Base-by-base conservation (phyloP, 2,888 invertebrate genomes). In the Napeogenes inachia region DNA sequence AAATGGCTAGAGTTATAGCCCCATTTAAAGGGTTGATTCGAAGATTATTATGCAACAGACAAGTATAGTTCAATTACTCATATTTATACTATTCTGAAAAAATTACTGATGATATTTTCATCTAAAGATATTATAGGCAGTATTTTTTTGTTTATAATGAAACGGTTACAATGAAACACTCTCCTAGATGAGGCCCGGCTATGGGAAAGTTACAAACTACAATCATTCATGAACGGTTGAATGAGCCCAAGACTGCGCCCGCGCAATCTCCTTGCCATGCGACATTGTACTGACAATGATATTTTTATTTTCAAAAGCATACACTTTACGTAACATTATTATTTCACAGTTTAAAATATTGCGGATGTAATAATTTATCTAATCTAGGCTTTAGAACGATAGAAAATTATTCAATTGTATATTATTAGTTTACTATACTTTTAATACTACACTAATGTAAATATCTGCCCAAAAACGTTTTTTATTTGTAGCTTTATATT, bases 221-320 rank as follows among this genome's bases (percentile, higher is more conserved):
- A 74, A 82, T 82, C 89, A 88, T 89, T 88, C 87, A 87, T 87
- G 80, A 84, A 82, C 83, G 86, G 81, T 84, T 88, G 86, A 89
- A 88, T 87, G 87, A 84, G 84, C 82, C 79, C 83, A 82, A 81
- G 81, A 80, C 82, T 50, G 50, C 75, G 80, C 75, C 81, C 80
- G 81, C 77, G 78, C 76, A 78, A 12, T 21, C 42, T 32, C 54
- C 54, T 54, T 56, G 42, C 50, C 56, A 58, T 61, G 35, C 46
- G 54, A 54, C 61, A 57, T 56, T 62, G 62, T 59, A 13, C 13
- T 21, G n/a, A 21, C n/a, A n/a, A n/a, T n/a, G n/a, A n/a, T 42
- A 30, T 50, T 50, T 3, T 10, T 30, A 13, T 45, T n/a, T n/a
- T 21, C 21, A 47, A 47, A 13, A 47, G 21, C n/a, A 5, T 21